Percentiles rank a stretch among this genome's conserved stretches.
Evolutionary conservation across 2,113 vertebrate species (phyloP).

Genomic region (Chauna torquata): DNA sequence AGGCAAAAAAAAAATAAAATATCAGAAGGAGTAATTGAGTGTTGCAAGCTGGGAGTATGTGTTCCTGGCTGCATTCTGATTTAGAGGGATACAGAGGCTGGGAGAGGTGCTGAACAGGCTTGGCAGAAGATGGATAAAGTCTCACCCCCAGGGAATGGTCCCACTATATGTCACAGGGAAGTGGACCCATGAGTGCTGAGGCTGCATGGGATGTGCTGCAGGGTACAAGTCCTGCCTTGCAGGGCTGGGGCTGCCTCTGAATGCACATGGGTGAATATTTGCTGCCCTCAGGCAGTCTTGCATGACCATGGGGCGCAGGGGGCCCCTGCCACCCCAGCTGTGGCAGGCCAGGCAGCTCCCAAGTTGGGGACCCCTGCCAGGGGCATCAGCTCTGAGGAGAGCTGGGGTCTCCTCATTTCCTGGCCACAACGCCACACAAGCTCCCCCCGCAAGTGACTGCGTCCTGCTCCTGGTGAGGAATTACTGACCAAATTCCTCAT

Average conservation of each 20-base stretch:
- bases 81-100: neutral
- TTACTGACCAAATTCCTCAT: neutral
- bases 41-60: constrained; percentile 39
- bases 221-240: no score
- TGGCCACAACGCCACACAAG: neutral
- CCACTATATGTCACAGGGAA: neutral
- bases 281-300: neutral
- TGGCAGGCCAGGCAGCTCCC: neutral
- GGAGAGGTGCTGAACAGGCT: neutral
- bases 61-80: constrained; percentile 33
- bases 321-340: rapidly evolving
- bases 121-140: neutral
- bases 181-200: neutral
- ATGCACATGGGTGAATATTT: rapidly evolving
- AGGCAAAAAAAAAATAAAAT: constrained; percentile 67
- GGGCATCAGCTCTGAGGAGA: neutral
- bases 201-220: neutral
- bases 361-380: neutral
- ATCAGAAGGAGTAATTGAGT: constrained; percentile 56
- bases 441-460: neutral
- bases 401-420: neutral
- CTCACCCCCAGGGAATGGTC: neutral
- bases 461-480: neutral
- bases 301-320: rapidly evolving
- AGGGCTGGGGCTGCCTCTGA: neutral